Conservation (phyloP, 2,113 vertebrate species). For the Gallinago undulata region DNA sequence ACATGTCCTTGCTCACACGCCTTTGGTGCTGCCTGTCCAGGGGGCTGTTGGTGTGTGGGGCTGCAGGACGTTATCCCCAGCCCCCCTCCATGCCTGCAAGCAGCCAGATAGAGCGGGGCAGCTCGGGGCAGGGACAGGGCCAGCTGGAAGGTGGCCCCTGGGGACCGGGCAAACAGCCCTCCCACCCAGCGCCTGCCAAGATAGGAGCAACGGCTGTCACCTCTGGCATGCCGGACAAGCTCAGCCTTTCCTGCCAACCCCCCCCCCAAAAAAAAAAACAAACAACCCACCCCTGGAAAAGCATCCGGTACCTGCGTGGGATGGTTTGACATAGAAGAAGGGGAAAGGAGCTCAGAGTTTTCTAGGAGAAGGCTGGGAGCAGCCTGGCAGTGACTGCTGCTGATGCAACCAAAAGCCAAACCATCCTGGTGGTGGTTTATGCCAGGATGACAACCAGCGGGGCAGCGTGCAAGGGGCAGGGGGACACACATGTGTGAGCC, state of each 20-base stretch:
- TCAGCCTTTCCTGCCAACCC: background rate
- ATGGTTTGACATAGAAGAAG: background rate
- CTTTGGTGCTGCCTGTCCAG: background rate
- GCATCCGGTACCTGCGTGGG: background rate
- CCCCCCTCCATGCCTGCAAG: background rate
- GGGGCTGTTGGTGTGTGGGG: no score
- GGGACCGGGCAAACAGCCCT: background rate
- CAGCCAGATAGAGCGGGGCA: background rate
- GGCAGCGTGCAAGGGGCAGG: accelerated
- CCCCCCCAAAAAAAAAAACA: background rate
- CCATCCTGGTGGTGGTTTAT: background rate
- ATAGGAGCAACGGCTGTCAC: background rate
- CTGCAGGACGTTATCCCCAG: background rate
- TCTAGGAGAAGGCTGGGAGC: background rate
- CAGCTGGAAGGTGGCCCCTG: background rate
- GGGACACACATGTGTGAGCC: accelerated
- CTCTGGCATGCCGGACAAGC: background rate
- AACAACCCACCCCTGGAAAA: background rate
- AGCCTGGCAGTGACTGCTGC: background rate
- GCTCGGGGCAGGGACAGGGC: accelerated
- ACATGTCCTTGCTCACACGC: accelerated
- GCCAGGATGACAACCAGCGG: background rate
- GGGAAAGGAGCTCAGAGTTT: background rate
- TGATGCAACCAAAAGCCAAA: background rate
- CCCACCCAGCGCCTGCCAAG: background rate